Evolutionary conservation across 1,140 invertebrate genomes (phyloP).

Genomic region (Agraylea sexmaculata): DNA sequence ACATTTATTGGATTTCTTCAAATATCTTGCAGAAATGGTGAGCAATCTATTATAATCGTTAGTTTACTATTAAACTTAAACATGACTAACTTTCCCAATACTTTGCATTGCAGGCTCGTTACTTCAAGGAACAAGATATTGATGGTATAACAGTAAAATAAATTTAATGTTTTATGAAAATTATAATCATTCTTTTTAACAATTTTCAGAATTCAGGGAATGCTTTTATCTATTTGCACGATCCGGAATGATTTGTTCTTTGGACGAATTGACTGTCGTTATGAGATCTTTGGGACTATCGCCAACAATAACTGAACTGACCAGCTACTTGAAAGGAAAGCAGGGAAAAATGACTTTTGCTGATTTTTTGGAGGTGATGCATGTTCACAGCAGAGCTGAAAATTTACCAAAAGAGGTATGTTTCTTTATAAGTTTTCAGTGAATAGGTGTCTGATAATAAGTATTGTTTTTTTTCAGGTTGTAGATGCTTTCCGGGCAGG

Average conservation of each 20-base stretch:
- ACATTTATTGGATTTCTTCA: no score
- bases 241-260: slow-evolving; percentile 70
- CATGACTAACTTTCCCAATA: not conserved
- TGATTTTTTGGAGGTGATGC: slow-evolving; percentile 91
- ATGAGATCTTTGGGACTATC: slow-evolving; percentile 89
- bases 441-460: not conserved
- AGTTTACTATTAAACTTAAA: no score
- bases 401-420: slow-evolving; percentile 76
- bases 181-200: slow-evolving; percentile 11
- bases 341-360: slow-evolving; percentile 91
- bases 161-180: not conserved
- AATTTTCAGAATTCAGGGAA: slow-evolving; percentile 77
- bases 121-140: slow-evolving; percentile 74
- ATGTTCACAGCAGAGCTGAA: slow-evolving; percentile 77
- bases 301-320: slow-evolving; percentile 82
- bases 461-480: slow-evolving; percentile 27
- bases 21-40: no score
- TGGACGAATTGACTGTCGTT: slow-evolving; percentile 85
- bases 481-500: slow-evolving; percentile 80
- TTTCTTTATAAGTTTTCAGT: slow-evolving; percentile 1
- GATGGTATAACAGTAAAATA: slow-evolving; percentile 48
- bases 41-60: no score
- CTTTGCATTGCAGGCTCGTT: slow-evolving; percentile 51
- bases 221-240: slow-evolving; percentile 89
- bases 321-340: slow-evolving; percentile 72